A percentile compares a stretch with the other conserved stretches of the same genome.
Evolutionary conservation across 2,888 invertebrate genomes (phyloP).

Genomic region (Miltochrista miniata): DNA sequence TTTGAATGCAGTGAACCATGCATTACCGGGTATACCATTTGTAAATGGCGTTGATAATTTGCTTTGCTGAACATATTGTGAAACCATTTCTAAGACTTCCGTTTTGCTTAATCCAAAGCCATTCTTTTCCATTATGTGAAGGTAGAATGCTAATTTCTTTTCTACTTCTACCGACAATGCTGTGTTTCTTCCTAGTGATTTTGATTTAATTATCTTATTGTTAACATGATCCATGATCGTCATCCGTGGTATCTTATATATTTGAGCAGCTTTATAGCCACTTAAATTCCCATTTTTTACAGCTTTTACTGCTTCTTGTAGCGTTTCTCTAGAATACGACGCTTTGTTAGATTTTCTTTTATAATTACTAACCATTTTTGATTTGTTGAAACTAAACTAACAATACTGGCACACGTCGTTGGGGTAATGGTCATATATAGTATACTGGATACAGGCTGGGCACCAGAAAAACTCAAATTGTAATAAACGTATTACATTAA

Average conservation of each 20-base stretch:
- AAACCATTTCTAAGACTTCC: neutral
- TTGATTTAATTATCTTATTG: neutral
- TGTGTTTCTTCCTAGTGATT: neutral
- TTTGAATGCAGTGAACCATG: neutral
- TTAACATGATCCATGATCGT: slow-evolving; percentile 1
- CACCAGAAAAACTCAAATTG: too few species aligned
- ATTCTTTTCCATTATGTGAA: neutral
- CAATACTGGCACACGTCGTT: too few species aligned
- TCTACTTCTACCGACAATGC: neutral
- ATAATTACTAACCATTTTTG: neutral
- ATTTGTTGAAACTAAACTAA: too few species aligned
- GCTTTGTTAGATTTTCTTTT: neutral
- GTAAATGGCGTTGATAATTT: neutral
- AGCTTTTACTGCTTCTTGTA: neutral
- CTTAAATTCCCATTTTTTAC: neutral
- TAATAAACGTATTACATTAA: too few species aligned
- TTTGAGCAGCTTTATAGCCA: slow-evolving; percentile 2
- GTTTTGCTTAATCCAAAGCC: neutral
- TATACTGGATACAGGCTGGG: too few species aligned
- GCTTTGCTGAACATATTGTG: neutral
- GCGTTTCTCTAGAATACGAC: neutral
- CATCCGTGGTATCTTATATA: neutral
- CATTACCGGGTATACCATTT: neutral
- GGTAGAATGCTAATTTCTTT: neutral
- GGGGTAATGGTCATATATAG: too few species aligned